phyloP scores from a whole-genome alignment of 2,113 vertebrate species.

The Gasterosteus aculeatus region DNA sequence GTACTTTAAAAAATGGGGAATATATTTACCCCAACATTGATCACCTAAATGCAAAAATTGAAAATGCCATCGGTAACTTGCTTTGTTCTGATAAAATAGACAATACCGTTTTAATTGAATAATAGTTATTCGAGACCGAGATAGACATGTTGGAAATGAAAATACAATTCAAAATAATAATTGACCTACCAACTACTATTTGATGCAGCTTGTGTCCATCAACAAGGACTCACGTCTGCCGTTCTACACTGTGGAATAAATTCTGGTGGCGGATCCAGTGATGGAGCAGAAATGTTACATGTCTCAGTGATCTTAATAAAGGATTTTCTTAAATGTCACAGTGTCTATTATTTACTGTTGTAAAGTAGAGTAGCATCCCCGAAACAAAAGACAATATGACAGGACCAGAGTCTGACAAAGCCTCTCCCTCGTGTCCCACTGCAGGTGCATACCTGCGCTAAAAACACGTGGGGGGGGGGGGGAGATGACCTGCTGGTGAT shows the following conservation, averaged over 20 bases:
- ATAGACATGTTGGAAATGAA: background rate
- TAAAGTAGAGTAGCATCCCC: background rate
- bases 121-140: background rate
- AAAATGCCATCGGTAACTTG: background rate
- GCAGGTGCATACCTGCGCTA: background rate
- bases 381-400: slow-evolving; percentile 30
- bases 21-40: background rate
- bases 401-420: background rate
- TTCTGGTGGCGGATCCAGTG: background rate
- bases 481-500: slow-evolving; percentile 22
- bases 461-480: slow-evolving; percentile 14
- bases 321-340: background rate
- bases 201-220: background rate
- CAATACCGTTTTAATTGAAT: background rate
- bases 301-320: background rate
- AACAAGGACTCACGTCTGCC: background rate
- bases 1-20: background rate
- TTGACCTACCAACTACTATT: background rate
- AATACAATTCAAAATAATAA: background rate
- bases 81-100: background rate
- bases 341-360: too few relatives aligned
- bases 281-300: background rate
- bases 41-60: background rate
- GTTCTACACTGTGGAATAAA: background rate
- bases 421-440: background rate